These are phyloP conservation scores for Hyperoodon ampullatus DNA, from an alignment of 2,113 vertebrate species.

Conservation along the genomic window DNA sequence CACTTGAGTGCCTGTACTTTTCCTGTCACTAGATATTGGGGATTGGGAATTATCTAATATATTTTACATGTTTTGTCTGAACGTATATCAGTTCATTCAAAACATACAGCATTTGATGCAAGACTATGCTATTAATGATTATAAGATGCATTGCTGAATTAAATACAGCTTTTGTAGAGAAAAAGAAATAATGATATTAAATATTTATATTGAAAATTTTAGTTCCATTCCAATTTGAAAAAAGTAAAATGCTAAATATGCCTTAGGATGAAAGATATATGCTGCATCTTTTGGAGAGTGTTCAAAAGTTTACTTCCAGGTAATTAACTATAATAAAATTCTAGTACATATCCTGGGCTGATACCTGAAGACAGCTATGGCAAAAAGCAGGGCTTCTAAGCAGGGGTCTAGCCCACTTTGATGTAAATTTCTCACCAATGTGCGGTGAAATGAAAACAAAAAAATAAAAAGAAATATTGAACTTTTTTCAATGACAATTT, in stretches of 20 bases:
- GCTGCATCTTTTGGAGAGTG: neutral
- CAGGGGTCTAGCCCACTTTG: neutral
- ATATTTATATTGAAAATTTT: neutral
- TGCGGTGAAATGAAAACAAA: neutral
- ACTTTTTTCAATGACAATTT: neutral
- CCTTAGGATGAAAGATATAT: neutral
- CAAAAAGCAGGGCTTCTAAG: neutral
- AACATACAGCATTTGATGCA: neutral
- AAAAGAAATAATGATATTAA: slow-evolving; percentile 13
- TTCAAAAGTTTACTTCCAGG: neutral
- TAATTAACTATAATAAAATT: neutral
- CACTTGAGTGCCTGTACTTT: neutral
- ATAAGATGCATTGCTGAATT: neutral
- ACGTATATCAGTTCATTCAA: neutral
- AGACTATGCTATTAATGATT: neutral
- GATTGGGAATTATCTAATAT: neutral
- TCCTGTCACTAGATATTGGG: neutral
- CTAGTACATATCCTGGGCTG: neutral
- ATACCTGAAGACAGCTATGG: neutral
- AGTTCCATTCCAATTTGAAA: neutral
- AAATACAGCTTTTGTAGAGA: neutral
- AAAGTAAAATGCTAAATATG: neutral
- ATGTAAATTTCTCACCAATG: neutral
- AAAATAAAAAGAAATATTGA: neutral
- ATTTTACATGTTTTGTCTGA: neutral